phyloP scores from a whole-genome alignment of 2,113 vertebrate genomes.

The Istiophorus platypterus region DNA sequence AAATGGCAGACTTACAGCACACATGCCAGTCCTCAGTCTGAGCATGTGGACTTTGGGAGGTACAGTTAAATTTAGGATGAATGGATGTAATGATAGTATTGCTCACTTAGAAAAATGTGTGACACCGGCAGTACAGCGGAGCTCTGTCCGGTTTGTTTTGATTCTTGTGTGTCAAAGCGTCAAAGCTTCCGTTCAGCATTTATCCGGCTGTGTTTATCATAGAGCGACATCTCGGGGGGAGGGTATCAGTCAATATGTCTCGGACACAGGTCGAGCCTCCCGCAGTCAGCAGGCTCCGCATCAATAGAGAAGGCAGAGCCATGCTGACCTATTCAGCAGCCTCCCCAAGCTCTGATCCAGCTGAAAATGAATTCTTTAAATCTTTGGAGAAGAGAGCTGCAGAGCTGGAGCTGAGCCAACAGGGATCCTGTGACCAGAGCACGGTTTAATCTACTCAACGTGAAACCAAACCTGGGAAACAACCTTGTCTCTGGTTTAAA shows the following conservation, averaged over 20 bases:
- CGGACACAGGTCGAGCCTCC: conserved; percentile 33
- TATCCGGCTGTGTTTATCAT: conserved; percentile 16
- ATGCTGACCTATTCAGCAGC: conserved; percentile 43
- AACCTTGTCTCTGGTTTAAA: not conserved
- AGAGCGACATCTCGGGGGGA: conserved; percentile 11
- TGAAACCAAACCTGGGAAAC: conserved; percentile 40
- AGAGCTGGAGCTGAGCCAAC: conserved; percentile 31
- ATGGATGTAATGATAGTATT: not conserved
- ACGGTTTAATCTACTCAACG: conserved; percentile 9
- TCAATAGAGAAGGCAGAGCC: conserved; percentile 44
- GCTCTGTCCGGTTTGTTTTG: conserved; percentile 15
- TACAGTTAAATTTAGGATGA: not conserved
- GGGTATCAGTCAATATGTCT: conserved; percentile 44
- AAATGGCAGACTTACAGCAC: not conserved
- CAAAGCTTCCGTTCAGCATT: conserved; percentile 22
- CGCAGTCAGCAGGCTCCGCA: conserved; percentile 33
- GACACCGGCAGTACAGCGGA: not conserved
- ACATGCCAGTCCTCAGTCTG: not conserved
- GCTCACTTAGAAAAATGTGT: not conserved
- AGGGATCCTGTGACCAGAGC: conserved; percentile 24
- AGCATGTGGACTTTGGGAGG: not conserved
- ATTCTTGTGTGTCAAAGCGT: conserved; percentile 18
- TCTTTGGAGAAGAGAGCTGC: conserved; percentile 48
- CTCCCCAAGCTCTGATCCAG: conserved; percentile 41
- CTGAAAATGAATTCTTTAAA: conserved; percentile 57